Evolutionary conservation across 2,113 vertebrate species (phyloP).

Genomic region (Siniperca knerii): DNA sequence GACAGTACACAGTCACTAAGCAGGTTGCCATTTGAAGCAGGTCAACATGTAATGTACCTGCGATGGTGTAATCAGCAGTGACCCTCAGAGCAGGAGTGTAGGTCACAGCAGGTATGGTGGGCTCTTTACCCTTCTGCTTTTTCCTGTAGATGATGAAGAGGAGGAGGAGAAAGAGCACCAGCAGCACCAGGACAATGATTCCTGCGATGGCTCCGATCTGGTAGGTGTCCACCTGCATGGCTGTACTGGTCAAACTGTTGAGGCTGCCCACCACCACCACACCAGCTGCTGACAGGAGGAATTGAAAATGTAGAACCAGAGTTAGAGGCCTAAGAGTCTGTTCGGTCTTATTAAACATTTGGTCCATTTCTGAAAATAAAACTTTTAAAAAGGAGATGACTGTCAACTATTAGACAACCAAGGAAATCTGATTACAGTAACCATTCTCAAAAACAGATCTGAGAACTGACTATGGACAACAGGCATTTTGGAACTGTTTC

Average conservation of each 20-base stretch:
- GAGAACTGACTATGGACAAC: background rate
- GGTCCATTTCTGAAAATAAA: background rate
- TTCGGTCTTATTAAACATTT: background rate
- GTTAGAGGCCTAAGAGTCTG: background rate
- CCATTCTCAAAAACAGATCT: background rate
- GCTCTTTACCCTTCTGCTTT: constrained; percentile 95
- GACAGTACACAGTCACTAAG: background rate
- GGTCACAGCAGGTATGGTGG: constrained; percentile 91
- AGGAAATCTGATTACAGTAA: background rate
- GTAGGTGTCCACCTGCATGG: constrained; percentile 92
- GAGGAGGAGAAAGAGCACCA: constrained; percentile 92
- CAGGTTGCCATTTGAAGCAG: background rate
- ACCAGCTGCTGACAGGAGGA: constrained; percentile 83
- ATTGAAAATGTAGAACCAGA: background rate
- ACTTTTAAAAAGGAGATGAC: background rate
- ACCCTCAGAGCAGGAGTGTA: constrained; percentile 93
- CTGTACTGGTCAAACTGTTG: constrained; percentile 94
- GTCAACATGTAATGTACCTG: constrained; percentile 62
- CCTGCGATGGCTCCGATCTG: constrained; percentile 95
- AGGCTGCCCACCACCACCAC: constrained; percentile 92
- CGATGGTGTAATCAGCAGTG: constrained; percentile 88
- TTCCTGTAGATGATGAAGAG: constrained; percentile 94
- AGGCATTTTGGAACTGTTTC: background rate
- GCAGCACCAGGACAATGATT: constrained; percentile 92
- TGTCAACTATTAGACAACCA: background rate